Evolutionary conservation across 2,113 vertebrate species (phyloP).

Genomic region (Cephalophus harveyi): DNA sequence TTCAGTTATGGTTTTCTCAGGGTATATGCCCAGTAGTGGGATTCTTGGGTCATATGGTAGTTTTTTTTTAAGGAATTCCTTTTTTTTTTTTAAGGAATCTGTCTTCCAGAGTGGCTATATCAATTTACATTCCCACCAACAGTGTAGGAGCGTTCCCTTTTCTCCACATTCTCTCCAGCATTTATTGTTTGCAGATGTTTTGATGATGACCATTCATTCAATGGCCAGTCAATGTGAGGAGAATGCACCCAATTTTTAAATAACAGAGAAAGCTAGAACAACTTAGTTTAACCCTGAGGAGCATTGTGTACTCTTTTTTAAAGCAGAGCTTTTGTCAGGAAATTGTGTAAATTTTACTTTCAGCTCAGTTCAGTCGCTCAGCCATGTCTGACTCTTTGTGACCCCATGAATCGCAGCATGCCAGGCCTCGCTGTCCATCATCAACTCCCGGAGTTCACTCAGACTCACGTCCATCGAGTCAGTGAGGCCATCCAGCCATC

Average conservation of each 20-base stretch:
- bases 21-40: not conserved
- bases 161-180: not conserved
- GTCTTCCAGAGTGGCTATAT: not conserved
- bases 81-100: not conserved
- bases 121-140: not conserved
- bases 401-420: no score
- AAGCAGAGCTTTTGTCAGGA: not conserved
- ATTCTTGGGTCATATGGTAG: not conserved
- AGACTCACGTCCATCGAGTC: no score
- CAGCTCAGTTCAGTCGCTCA: no score
- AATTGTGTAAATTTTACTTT: not conserved
- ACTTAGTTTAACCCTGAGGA: not conserved
- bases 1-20: not conserved
- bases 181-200: not conserved
- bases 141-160: not conserved
- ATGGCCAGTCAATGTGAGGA: not conserved
- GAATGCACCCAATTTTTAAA: not conserved
- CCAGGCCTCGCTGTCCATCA: no score
- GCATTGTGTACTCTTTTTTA: not conserved
- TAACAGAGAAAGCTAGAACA: not conserved
- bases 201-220: not conserved
- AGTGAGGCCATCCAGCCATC: no score
- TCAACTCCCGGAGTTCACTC: no score
- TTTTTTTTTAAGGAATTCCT: not conserved
- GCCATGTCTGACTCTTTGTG: rapidly evolving